Evolutionary conservation across 2,888 invertebrate species (phyloP).

Genomic region (Endotricha flammealis): DNA sequence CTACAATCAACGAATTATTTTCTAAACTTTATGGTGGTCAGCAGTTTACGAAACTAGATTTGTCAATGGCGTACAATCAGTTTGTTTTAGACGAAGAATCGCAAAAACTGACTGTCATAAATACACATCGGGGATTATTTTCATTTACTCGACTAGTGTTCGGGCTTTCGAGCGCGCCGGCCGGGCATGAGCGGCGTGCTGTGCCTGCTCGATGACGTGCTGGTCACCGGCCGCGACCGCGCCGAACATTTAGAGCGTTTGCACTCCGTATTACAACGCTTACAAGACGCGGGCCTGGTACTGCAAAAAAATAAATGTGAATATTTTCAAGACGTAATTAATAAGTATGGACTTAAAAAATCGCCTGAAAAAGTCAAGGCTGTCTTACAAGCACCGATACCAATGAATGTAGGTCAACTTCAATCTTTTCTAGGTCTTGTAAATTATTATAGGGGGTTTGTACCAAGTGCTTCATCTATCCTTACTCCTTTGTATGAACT

Average conservation of each 20-base stretch:
- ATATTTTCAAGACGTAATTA: too few species aligned
- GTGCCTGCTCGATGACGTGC: conserved; percentile 9
- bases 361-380: too few species aligned
- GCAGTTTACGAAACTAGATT: conserved; percentile 21
- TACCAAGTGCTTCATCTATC: conserved; percentile 12
- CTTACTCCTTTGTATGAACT: conserved; percentile 12
- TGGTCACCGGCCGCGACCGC: conserved; percentile 3
- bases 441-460: conserved; percentile 18
- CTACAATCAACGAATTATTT: conserved; percentile 19
- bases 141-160: conserved; percentile 16
- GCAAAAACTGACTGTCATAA: conserved; percentile 16
- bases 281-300: too few species aligned
- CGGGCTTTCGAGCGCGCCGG: conserved; percentile 14
- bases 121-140: conserved; percentile 18
- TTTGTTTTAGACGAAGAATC: conserved; percentile 18
- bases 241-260: conserved; percentile 4
- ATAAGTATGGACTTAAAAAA: too few species aligned
- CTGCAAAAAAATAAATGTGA: conserved; percentile 14
- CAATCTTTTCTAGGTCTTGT: conserved; percentile 16
- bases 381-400: too few species aligned
- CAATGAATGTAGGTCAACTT: conserved; percentile 9
- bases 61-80: conserved; percentile 22
- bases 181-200: conserved; percentile 9
- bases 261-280: not conserved
- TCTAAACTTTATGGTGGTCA: conserved; percentile 12